Evolutionary conservation across 2,113 vertebrate genomes (phyloP), one percentile per base, ranked within the genome.

Genomic region (Lichenostomus cassidix): DNA sequence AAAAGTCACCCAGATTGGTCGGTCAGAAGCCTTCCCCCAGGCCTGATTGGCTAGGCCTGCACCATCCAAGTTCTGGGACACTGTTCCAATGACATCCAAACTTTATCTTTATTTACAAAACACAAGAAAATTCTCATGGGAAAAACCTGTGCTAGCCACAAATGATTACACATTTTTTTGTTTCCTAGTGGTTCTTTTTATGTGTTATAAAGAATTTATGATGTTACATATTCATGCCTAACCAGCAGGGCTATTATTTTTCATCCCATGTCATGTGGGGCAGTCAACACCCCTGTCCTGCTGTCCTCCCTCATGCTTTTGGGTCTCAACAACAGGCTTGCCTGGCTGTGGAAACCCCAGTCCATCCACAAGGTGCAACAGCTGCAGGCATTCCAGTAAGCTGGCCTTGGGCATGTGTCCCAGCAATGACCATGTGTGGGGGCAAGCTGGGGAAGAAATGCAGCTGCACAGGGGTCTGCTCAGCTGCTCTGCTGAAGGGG

Each of bases 321-420:
- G 2, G 14, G 24, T 63, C n/a, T 53, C 52, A 78, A 14, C 1
- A 8, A 37, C 1, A 12, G 67, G 28, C 49, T 83, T 70, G 55
- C 24, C 46, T 11, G 3, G 15, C 24, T 65, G 33, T 55, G 35
- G 64, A 77, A 74, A 79, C 15, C 64, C n/a, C 56, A 39, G 1
- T 33, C 35, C 47, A 53, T 16, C 16, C 64, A 31, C 3, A 2
- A 37, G 37, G 62, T 50, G 47, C 0, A 0, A 33, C 1, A 37
- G 58, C 82, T 88, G 82, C 29, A 60, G 63, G 52, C 12, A 17
- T 42, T 86, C 77, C 73, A 0, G 0, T 1, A 4, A 81, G 55
- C 74, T 5, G 27, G 68, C 76, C 93, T 39, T 44, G 64, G 80
- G 76, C 68, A 52, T 0, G 0, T 27, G 50, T 75, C 55, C 79